A percentile compares a stretch with the other conserved stretches of the same genome.
Evolutionary conservation across 2,797 vertebrate genomes (phyloP).

Genomic region (Aotus griseimembra): DNA sequence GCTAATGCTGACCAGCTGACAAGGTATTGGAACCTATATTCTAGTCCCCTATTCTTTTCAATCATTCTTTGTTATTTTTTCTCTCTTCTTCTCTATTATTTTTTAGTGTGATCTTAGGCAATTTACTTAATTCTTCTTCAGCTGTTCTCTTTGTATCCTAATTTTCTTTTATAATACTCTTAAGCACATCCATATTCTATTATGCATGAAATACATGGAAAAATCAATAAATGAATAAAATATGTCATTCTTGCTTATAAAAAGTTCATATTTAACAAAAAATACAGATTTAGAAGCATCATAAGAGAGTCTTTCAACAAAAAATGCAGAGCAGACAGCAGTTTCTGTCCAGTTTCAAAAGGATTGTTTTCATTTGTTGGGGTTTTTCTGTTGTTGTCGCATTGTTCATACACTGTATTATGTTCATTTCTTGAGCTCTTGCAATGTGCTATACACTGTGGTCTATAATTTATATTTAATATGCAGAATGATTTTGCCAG

Average conservation of each 20-base stretch:
- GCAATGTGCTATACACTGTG: neutral
- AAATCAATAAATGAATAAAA: neutral
- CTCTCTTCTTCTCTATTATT: neutral
- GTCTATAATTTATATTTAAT: neutral
- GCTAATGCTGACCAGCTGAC: neutral
- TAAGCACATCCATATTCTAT: neutral
- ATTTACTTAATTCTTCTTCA: neutral
- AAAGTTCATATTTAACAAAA: neutral
- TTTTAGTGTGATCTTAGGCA: neutral
- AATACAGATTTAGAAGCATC: neutral
- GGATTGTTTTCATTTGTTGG: neutral
- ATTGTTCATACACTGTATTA: neutral
- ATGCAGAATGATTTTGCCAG: neutral
- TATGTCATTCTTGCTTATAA: neutral
- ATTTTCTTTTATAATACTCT: neutral
- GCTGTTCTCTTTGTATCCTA: neutral
- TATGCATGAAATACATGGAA: neutral
- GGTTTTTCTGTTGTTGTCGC: neutral
- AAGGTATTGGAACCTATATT: neutral
- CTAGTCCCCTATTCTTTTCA: neutral
- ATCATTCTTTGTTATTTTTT: neutral
- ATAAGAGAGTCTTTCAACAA: neutral
- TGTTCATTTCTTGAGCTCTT: neutral
- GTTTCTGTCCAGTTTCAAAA: neutral
- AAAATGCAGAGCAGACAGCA: neutral